Evolutionary conservation across 2,888 invertebrate species (phyloP), one percentile per base, ranked within the genome.

Genomic region (Lampropteryx suffumata): DNA sequence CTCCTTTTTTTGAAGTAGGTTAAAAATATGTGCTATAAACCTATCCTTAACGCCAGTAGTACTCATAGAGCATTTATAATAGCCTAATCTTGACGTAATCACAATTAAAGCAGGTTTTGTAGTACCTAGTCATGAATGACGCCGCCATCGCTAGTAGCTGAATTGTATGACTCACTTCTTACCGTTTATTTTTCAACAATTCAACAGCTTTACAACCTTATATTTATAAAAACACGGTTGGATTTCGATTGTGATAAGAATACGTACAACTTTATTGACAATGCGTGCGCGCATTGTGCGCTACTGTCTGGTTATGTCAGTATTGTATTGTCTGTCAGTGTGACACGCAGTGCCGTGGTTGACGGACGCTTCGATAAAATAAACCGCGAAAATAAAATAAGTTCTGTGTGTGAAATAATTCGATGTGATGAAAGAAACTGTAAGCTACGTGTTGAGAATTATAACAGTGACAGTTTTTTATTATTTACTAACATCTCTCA

Each of bases 71-170:
- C 1, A 7, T 24, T 5, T 6, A 67, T 65, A 61, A 61, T 61
- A 48, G 59, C 69, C 65, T 67, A 74, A 73, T 46, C 0, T 0
- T 64, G 53, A 67, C 63, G 70, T 56, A 47, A 68, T 68, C 76
- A 50, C 54, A 61, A 46, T 50, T 59, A 69, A 64, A 69, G 70
- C 69, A 53, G 62, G 64, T 65, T 71, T 64, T 45, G 40, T 53
- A 57, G n/a, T n/a, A n/a, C n/a, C n/a, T n/a, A n/a, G 55, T 71
- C 71, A 76, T 84, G 81, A 85, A 86, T 87, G 87, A 87, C 83
- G 79, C 75, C 73, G 81, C 78, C 82, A 79, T 75, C 73, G 81
- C 78, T 82, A 77, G 80, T 79, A 79, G 82, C 77, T 69, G 64
- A 69, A 66, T 47, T 71, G 69, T 78, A 77, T 86, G 86, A 86